Base-by-base conservation (phyloP, 2,797 vertebrate genomes). In the Enoplosus armatus region DNA sequence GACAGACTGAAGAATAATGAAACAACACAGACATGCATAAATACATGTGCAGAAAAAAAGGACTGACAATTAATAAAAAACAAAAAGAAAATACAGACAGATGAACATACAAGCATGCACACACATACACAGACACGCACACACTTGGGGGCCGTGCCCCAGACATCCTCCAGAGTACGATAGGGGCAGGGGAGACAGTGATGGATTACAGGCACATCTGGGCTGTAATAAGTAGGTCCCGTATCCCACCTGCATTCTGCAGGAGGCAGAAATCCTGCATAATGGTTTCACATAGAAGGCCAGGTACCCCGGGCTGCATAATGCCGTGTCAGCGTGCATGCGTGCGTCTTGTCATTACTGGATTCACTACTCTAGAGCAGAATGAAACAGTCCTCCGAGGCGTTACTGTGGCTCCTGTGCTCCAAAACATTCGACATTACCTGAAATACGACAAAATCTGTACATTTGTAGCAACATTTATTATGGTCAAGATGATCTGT, bases 141-240 rank as follows among this genome's bases (percentile, higher is more conserved):
- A 86, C 84, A 77, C 72, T 63, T 58, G 69, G 81, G 80, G 85
- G 74, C 80, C 65, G 24, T 77, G 83, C 83, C 89, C 87, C 86
- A 93, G 91, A 93, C 93, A 93, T 89, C 84, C 92, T 90, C 90
- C 67, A 74, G 88, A 93, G 92, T 90, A 84, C 58, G 86, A 87
- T 89, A 80, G 87, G 90, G 86, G 86, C 83, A 81, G 85, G 72
- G 84, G 85, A 90, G 93, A 95, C 92, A 94, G 86, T 95, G 93
- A 95, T 94, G 90, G 92, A 94, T 95, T 94, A 91, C 92, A 94
- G 90, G 75, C 82, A 90, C 87, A 93, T 91, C 90, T 94, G 91
- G 90, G 90, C 91, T 93, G 90, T 93, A 92, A 94, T 94, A 95
- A 94, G 94, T 94, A 95, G 92, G 94, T 93, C 94, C 92, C 54